These are phyloP conservation scores for Ptyas mucosa DNA, from an alignment of 2,113 vertebrate genomes.

Conservation along the genomic window DNA sequence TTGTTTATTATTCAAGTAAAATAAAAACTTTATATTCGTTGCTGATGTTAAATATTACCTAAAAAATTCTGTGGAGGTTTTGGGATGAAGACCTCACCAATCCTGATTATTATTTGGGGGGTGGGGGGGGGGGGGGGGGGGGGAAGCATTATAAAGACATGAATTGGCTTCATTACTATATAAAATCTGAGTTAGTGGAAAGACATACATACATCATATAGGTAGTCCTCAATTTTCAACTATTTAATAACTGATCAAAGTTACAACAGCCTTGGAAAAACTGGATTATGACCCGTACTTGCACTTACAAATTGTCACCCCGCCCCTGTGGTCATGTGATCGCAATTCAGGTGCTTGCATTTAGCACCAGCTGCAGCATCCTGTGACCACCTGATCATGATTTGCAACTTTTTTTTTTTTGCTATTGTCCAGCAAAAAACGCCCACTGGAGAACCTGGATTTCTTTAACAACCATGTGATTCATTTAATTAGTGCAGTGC, in stretches of 20 bases:
- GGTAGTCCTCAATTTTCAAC: neutral
- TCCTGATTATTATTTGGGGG: neutral
- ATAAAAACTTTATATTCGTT: neutral
- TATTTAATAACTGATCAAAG: neutral
- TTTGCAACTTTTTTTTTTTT: neutral
- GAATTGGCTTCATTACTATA: neutral
- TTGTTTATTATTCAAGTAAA: neutral
- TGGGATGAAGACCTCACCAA: neutral
- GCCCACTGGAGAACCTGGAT: neutral
- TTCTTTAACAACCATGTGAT: neutral
- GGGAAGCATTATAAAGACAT: neutral
- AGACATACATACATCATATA: neutral
- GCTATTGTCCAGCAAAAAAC: neutral
- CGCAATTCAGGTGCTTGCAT: neutral
- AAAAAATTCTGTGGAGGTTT: neutral
- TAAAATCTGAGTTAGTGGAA: neutral
- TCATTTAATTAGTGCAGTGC: neutral
- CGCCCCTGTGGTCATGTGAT: neutral
- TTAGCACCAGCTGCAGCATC: neutral
- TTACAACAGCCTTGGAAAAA: neutral
- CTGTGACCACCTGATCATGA: neutral
- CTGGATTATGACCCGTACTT: neutral
- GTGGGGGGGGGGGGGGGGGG: neutral
- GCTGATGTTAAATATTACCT: neutral
- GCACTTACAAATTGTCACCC: neutral